phyloP scores from a whole-genome alignment of 2,113 vertebrate genomes.

The Cygnus atratus region DNA sequence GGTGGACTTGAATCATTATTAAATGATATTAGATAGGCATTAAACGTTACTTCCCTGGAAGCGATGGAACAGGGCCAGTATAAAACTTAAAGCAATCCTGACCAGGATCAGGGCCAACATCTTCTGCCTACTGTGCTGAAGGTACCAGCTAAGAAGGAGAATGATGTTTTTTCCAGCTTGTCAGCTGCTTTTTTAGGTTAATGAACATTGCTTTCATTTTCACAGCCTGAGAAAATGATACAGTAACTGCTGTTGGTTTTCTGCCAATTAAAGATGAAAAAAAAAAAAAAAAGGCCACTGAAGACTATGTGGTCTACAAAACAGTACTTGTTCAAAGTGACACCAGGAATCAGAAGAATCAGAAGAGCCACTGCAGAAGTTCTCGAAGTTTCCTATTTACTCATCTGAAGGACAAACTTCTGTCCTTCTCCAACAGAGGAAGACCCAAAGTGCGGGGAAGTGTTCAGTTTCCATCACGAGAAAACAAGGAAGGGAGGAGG shows the following conservation, averaged over 20 bases:
- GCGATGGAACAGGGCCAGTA: neutral
- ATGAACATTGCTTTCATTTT: conserved; percentile 36
- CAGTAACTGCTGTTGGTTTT: neutral
- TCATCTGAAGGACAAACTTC: neutral
- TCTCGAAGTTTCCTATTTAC: neutral
- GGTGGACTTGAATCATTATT: neutral
- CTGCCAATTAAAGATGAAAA: neutral
- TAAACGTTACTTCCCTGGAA: conserved; percentile 27
- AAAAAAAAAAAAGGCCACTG: neutral
- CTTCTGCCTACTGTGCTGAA: neutral
- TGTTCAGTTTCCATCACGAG: neutral
- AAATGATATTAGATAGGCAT: neutral
- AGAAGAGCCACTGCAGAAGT: neutral
- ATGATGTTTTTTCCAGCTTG: neutral
- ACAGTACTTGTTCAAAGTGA: neutral
- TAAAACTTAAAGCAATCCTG: conserved; percentile 10
- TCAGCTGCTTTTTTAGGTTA: neutral
- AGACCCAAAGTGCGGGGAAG: neutral
- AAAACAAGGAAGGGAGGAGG: neutral
- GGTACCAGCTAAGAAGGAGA: neutral
- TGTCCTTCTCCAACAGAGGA: neutral
- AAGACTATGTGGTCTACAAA: neutral
- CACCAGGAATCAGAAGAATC: neutral
- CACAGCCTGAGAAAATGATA: conserved; percentile 21
- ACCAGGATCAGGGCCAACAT: neutral